Conservation (phyloP, 1,140 invertebrate species). For the Subanguina moxae region DNA sequence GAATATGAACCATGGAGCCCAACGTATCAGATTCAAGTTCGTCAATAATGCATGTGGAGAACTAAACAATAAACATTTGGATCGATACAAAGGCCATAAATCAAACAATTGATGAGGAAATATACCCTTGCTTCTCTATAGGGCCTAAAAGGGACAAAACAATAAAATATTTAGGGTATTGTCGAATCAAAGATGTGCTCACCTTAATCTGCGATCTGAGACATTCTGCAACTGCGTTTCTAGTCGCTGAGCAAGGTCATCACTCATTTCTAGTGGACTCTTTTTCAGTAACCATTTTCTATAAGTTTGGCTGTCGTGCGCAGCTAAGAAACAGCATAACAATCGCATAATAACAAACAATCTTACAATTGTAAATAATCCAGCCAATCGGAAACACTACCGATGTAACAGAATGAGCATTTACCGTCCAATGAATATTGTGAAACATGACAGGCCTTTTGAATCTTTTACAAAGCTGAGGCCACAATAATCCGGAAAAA, state of each 20-base stretch:
- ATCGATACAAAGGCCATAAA: neutral
- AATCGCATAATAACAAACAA: neutral
- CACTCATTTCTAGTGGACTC: neutral
- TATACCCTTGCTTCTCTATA: neutral
- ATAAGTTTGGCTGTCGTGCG: neutral
- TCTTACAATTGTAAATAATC: neutral
- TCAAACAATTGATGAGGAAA: neutral
- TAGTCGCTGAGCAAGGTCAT: neutral
- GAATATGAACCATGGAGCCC: neutral
- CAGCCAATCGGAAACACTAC: too few species aligned
- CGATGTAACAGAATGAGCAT: neutral
- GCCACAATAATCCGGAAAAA: too few species aligned
- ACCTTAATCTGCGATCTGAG: constrained; percentile 9
- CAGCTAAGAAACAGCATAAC: neutral
- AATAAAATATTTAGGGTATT: too few species aligned
- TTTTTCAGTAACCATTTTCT: neutral
- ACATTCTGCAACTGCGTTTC: constrained; percentile 4
- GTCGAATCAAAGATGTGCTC: neutral
- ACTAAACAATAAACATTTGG: too few species aligned
- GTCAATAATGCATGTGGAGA: constrained; percentile 5
- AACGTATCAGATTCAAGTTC: constrained; percentile 18
- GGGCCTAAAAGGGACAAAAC: too few species aligned
- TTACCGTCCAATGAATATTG: neutral
- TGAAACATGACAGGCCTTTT: neutral
- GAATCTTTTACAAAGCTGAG: too few species aligned